These are phyloP conservation scores for Reticulitermes lucifugus DNA, from an alignment of 2,888 invertebrate genomes.

Conservation along the genomic window DNA sequence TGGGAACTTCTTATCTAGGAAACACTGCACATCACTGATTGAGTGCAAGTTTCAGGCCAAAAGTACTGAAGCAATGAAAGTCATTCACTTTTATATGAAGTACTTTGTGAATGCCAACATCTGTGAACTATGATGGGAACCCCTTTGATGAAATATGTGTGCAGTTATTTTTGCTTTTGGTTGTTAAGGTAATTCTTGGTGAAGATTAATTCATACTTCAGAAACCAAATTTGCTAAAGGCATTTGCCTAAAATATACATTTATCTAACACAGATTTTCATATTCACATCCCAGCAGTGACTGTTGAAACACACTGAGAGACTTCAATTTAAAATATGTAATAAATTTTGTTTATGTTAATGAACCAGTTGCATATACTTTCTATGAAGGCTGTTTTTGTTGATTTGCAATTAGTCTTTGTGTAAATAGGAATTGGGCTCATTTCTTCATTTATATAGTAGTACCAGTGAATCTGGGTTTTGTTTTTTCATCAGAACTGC, in stretches of 20 bases:
- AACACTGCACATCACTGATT: neutral
- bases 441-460: neutral
- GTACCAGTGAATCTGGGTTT: neutral
- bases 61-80: neutral
- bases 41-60: neutral
- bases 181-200: neutral
- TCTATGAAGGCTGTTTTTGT: neutral
- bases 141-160: neutral
- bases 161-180: neutral
- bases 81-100: neutral
- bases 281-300: neutral
- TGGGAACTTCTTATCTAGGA: no score
- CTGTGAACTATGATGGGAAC: neutral
- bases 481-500: neutral
- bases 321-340: neutral
- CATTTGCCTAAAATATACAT: neutral
- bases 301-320: neutral
- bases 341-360: neutral
- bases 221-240: constrained; percentile 15
- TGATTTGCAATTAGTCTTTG: neutral
- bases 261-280: constrained; percentile 7
- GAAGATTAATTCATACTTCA: constrained; percentile 5
- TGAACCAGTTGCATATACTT: neutral
- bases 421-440: constrained; percentile 1
- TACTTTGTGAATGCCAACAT: neutral